Base-by-base conservation (phyloP, 2,888 invertebrate species). In the Mimumesa dahlbomi region DNA sequence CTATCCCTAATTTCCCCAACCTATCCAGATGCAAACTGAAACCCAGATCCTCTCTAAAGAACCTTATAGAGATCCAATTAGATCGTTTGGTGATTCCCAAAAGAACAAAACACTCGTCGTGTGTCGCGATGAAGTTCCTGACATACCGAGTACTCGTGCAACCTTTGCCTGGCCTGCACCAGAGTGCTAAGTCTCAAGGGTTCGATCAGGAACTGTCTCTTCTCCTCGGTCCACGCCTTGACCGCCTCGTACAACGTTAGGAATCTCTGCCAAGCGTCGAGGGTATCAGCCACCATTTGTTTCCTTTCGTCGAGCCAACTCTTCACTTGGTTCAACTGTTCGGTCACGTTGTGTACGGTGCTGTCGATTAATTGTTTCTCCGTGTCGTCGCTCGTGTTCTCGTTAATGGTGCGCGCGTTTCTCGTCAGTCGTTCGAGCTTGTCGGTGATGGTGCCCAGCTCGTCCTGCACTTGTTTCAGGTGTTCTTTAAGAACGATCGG, bases 221-320 rank as follows among this genome's bases (percentile, higher is more conserved):
- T 96, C 83, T 96, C 96, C 73, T 93, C 93, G 36, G 94, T 94
- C 97, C 97, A 97, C 61, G 92, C 90, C 90, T 95, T 94, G 45
- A 97, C 95, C 79, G 94, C 92, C 87, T 95, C 94, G 84, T 97
- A 93, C 73, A 97, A 91, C 65, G 94, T 92, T 82, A 96, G 92
- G 92, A 97, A 97, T 65, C 95, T 92, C 76, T 96, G 94, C 93
- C 96, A 97, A 21, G 97, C 95, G 85, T 97, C 97, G 82, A 97
- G 92, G 67, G 95, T 95, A 85, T 97, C 96, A 56, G 95, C 95
- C 34, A 97, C 94, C 86, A 95, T 94, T 82, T 94, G 94, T 85
- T 94, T 95, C 88, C 95, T 94, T 82, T 96, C 94, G 68, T 97
- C 96, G 79, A 97, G 90, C 93, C 95, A 94, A 63, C 93, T 92